These are phyloP conservation scores for Sclerodermus sp. DNA, from an alignment of 2,888 invertebrate genomes.

Conservation along the genomic window DNA sequence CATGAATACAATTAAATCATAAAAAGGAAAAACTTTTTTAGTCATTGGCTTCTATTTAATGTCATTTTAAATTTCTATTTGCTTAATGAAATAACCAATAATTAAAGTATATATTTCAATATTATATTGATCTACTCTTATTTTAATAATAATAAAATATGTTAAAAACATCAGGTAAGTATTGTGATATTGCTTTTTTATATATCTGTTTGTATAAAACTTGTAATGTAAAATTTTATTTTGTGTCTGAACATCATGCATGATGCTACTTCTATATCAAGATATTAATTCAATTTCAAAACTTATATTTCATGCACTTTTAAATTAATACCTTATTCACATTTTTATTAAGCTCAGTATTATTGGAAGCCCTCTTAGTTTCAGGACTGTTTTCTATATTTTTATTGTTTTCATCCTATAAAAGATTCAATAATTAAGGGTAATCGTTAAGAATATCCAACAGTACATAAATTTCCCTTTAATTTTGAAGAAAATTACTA, in stretches of 20 bases:
- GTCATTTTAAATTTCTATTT: too few species aligned
- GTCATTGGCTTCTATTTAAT: too few species aligned
- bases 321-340: constrained; percentile 31
- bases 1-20: too few species aligned
- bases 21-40: too few species aligned
- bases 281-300: constrained; percentile 20
- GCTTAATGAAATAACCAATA: too few species aligned
- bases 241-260: constrained; percentile 29
- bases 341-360: constrained; percentile 22
- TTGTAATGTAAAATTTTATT: constrained; percentile 15
- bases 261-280: constrained; percentile 29
- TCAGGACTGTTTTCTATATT: constrained; percentile 27
- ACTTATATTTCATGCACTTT: constrained; percentile 26
- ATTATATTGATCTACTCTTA: too few species aligned
- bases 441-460: neutral
- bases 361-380: constrained; percentile 21
- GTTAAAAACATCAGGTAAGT: too few species aligned
- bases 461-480: too few species aligned
- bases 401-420: constrained; percentile 37
- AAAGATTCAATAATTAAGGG: constrained; percentile 18
- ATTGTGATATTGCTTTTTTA: too few species aligned
- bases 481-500: neutral
- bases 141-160: too few species aligned
- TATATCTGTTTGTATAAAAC: too few species aligned
- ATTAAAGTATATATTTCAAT: too few species aligned